phyloP scores from a whole-genome alignment of 2,113 vertebrate genomes.

The Motacilla alba region DNA sequence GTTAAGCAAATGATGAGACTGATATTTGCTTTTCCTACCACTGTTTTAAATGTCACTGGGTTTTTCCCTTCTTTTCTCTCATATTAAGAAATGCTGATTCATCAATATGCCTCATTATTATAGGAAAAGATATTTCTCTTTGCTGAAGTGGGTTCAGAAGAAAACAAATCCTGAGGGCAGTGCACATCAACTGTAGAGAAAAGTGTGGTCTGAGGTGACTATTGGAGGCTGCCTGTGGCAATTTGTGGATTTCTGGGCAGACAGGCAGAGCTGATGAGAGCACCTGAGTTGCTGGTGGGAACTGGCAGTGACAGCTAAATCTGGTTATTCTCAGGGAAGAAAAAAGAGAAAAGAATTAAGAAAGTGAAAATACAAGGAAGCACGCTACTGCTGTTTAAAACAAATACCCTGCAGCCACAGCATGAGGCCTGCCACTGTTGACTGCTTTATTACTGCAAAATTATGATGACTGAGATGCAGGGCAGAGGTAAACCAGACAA shows the following conservation, averaged over 20 bases:
- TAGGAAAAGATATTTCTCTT: background rate
- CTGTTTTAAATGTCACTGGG: slow-evolving; percentile 4
- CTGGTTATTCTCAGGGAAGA: slow-evolving; percentile 26
- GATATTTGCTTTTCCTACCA: slow-evolving; percentile 11
- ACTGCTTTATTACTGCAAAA: background rate
- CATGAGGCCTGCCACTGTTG: background rate
- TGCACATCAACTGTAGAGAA: background rate
- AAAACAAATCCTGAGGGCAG: slow-evolving; percentile 50
- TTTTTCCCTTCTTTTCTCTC: background rate
- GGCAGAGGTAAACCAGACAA: background rate
- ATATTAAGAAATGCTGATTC: slow-evolving; percentile 25
- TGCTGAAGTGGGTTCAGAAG: slow-evolving; percentile 9
- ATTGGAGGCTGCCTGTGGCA: background rate
- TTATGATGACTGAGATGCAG: background rate
- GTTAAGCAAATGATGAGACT: background rate
- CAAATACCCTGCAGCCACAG: background rate
- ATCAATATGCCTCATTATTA: background rate
- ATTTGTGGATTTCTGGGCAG: background rate
- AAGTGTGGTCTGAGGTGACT: background rate
- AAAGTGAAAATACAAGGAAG: background rate
- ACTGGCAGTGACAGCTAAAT: slow-evolving; percentile 38
- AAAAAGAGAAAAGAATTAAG: slow-evolving; percentile 21
- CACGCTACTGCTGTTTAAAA: background rate
- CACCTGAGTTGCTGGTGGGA: slow-evolving; percentile 1
- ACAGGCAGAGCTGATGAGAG: slow-evolving; percentile 34